A percentile compares a stretch with the other conserved stretches of the same genome.
Conservation (phyloP, 2,888 invertebrate species). For the Strigamia crassipes region DNA sequence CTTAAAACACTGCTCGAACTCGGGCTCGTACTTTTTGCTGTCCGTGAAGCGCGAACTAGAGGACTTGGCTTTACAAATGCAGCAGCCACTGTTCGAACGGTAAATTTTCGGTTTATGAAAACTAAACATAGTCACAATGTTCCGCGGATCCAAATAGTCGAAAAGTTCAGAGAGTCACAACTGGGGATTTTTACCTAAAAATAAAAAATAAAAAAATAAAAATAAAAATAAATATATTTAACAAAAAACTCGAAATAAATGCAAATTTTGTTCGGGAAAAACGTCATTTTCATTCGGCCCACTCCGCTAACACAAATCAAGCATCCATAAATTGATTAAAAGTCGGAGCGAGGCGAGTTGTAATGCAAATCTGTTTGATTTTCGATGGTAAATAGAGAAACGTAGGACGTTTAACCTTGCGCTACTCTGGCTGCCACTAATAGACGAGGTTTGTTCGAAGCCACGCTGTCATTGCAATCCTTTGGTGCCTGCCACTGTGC, state of each 20-base stretch:
- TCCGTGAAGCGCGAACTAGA: constrained; percentile 80
- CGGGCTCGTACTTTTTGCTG: constrained; percentile 79
- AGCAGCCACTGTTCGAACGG: constrained; percentile 79
- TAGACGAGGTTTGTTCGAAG: background rate
- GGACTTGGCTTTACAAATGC: constrained; percentile 85
- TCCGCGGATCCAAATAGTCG: background rate
- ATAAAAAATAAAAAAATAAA: background rate
- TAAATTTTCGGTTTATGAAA: constrained; percentile 87
- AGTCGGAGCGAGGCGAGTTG: background rate
- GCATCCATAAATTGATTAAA: constrained; percentile 10
- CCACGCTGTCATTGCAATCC: background rate
- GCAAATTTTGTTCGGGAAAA: background rate
- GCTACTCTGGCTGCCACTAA: background rate
- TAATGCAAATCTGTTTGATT: background rate
- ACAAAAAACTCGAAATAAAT: background rate
- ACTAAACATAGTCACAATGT: constrained; percentile 70
- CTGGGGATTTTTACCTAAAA: background rate
- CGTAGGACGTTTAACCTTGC: background rate
- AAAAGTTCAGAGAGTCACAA: background rate
- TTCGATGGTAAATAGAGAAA: background rate
- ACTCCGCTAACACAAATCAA: background rate
- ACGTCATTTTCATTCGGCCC: background rate
- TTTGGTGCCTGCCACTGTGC: background rate
- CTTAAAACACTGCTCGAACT: constrained; percentile 79
- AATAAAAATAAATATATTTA: background rate